Conservation (phyloP, 2,113 vertebrate species). For the Ictidomys tridecemlineatus region DNA sequence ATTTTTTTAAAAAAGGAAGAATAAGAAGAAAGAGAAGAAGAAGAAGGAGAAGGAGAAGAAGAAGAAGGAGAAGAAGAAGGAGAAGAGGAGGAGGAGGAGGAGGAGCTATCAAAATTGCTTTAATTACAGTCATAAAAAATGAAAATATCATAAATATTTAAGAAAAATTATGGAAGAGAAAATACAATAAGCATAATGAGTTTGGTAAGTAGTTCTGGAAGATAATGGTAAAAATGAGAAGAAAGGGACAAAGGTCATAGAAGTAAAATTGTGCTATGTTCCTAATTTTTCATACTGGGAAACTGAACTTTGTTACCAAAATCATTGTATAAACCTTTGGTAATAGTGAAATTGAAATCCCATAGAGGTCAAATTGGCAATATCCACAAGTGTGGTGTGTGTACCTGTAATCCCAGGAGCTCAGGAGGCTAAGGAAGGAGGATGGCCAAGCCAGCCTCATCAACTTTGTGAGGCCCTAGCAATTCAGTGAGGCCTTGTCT, state of each 20-base stretch:
- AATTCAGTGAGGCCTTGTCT: too few relatives aligned
- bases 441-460: too few relatives aligned
- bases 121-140: constrained; percentile 43
- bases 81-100: too few relatives aligned
- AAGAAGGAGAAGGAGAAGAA: too few relatives aligned
- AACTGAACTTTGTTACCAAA: background rate
- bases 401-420: too few relatives aligned
- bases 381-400: background rate
- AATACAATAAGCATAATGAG: background rate
- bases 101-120: background rate
- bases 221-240: background rate
- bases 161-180: background rate
- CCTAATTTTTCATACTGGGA: background rate
- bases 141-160: background rate
- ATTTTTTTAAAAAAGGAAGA: background rate
- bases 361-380: background rate
- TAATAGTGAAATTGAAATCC: background rate
- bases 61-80: too few relatives aligned
- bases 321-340: background rate
- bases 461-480: too few relatives aligned
- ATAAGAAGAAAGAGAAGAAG: too few relatives aligned
- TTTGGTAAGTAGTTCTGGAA: background rate
- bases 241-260: background rate
- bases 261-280: background rate
- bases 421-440: too few relatives aligned